These are phyloP conservation scores for Phocides pigmalion DNA, from an alignment of 1,140 invertebrate species.

Conservation along the genomic window DNA sequence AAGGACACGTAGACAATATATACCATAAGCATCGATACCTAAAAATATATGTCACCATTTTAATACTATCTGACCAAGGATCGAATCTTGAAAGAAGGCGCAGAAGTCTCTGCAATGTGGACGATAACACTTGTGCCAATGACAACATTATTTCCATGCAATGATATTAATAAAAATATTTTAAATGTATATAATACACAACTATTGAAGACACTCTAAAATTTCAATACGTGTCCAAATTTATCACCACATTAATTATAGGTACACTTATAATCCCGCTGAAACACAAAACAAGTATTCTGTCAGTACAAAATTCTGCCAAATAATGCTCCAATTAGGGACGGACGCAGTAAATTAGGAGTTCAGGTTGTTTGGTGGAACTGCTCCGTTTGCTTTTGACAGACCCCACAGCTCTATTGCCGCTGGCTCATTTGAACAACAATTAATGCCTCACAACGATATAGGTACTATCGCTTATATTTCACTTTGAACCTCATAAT, in stretches of 20 bases:
- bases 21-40: too few relatives aligned
- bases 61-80: too few relatives aligned
- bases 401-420: constrained; percentile 26
- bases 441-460: background rate
- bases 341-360: constrained; percentile 37
- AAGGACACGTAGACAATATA: too few relatives aligned
- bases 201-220: too few relatives aligned
- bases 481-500: too few relatives aligned
- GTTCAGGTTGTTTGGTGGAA: constrained; percentile 35
- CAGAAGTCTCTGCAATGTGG: too few relatives aligned
- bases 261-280: constrained; percentile 8
- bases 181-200: background rate
- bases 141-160: too few relatives aligned
- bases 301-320: constrained; percentile 23
- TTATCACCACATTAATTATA: constrained; percentile 11
- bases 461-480: background rate
- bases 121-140: too few relatives aligned
- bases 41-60: too few relatives aligned
- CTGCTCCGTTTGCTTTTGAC: constrained; percentile 36
- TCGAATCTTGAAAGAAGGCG: too few relatives aligned
- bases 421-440: constrained; percentile 12
- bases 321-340: constrained; percentile 37
- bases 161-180: background rate
- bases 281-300: constrained; percentile 22
- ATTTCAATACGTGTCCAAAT: constrained; percentile 1